Evolutionary conservation across 2,797 vertebrate genomes (phyloP), one percentile per base, ranked within the genome.

Genomic region (Sebastes jordani): DNA sequence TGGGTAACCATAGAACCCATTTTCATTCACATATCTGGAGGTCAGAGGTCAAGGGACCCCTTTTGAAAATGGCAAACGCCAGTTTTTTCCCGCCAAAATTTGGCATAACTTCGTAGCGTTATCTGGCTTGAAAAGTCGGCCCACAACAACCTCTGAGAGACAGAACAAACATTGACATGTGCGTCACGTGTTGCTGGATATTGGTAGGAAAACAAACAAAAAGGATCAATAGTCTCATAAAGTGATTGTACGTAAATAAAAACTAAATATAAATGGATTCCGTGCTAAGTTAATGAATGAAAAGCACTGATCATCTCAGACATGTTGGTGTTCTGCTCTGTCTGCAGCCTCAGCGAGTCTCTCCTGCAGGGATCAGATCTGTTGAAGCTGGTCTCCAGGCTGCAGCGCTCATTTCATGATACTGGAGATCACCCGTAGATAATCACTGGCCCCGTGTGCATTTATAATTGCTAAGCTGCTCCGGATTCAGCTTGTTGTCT

Each of bases 391-490:
- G 62, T 84, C 73, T 85, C 84, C 49, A 64, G 65, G 89, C 78
- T 81, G 32, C 55, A 7, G n/a, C 10, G 52, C 76, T 82, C 20
- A 36, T 38, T 46, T 77, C 36, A 22, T n/a, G 34, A 55, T 16
- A 7, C 30, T 56, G 80, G 22, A 67, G 58, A 58, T 69, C 63
- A n/a, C 42, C 66, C 46, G 52, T 3, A 52, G 76, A 34, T 89
- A 89, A 92, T 89, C 76, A 34, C 38, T 34, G 60, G 63, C 18
- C 82, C 62, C 69, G 0, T 79, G 91, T 77, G 91, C 32, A 77
- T 78, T 86, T 20, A 2, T 91, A 91, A 92, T 90, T 88, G 85
- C 74, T 49, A 7, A 76, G 77, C 70, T 69, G 16, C 76, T 76
- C 32, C 83, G 60, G 36, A 85, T 71, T 68, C 74, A 75, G 34